These are phyloP conservation scores for Catamblyrhynchus diadema DNA, from an alignment of 2,797 vertebrate genomes.

Conservation along the genomic window DNA sequence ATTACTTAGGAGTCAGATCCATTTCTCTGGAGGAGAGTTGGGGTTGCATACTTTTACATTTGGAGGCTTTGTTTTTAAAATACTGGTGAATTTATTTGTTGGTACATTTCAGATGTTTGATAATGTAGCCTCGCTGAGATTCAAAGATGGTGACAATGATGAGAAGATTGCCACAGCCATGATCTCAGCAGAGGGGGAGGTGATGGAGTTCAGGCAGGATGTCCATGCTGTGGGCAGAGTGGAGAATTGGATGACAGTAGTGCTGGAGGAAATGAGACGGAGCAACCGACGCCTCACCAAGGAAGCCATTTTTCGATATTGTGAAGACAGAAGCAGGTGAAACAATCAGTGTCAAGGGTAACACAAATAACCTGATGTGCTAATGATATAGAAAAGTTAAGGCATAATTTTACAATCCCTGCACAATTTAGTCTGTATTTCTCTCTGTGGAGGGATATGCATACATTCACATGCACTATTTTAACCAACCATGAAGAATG, in stretches of 20 bases:
- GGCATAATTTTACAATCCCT: not conserved
- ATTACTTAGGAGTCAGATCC: not conserved
- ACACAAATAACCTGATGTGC: not conserved
- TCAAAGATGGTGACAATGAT: conserved; percentile 76
- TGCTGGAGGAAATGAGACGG: conserved; percentile 89
- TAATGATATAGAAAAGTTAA: not conserved
- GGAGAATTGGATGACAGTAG: conserved; percentile 93
- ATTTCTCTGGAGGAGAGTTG: not conserved
- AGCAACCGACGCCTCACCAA: conserved; percentile 93
- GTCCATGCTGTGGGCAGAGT: conserved; percentile 86
- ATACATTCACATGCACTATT: not conserved
- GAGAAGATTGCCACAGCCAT: conserved; percentile 85
- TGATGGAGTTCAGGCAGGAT: conserved; percentile 85
- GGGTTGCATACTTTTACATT: not conserved
- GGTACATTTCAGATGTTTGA: conserved; percentile 88
- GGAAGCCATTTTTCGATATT: conserved; percentile 91
- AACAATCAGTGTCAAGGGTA: not conserved
- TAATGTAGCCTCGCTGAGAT: conserved; percentile 88
- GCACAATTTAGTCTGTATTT: not conserved
- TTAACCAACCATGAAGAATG: not conserved
- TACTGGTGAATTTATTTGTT: not conserved
- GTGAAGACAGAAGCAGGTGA: conserved; percentile 87
- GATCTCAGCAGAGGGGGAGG: conserved; percentile 92
- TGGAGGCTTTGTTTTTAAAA: not conserved
- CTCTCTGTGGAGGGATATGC: not conserved